Evolutionary conservation across 2,113 vertebrate species (phyloP).

Genomic region (Reinhardtius hippoglossoides): DNA sequence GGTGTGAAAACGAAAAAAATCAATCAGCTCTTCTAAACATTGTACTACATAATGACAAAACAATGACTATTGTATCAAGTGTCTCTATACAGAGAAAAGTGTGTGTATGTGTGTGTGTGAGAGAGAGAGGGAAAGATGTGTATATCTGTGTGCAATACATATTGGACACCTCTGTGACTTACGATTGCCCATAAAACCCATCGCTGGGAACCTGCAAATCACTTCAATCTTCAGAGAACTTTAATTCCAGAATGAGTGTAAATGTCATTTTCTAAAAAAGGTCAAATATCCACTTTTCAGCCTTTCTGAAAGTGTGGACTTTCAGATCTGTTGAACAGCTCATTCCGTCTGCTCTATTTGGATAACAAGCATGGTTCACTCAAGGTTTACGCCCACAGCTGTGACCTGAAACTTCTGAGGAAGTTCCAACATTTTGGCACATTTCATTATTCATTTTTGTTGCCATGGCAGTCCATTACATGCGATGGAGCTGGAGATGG

Average conservation of each 20-base stretch:
- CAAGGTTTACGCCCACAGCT: background rate
- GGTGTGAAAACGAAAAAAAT: slow-evolving; percentile 47
- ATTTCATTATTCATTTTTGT: background rate
- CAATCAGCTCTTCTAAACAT: slow-evolving; percentile 45
- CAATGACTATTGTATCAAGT: slow-evolving; percentile 24
- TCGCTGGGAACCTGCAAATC: too few relatives aligned
- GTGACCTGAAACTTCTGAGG: background rate
- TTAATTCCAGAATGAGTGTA: too few relatives aligned
- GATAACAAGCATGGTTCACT: background rate
- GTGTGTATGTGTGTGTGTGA: too few relatives aligned
- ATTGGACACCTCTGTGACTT: too few relatives aligned
- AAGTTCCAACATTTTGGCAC: background rate
- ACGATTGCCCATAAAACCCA: too few relatives aligned
- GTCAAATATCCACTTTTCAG: too few relatives aligned
- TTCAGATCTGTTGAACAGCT: too few relatives aligned
- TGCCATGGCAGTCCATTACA: background rate
- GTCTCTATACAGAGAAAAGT: slow-evolving; percentile 1
- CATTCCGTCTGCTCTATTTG: background rate
- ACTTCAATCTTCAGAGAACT: too few relatives aligned
- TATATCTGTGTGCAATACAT: too few relatives aligned
- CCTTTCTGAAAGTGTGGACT: too few relatives aligned
- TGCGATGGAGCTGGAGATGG: background rate
- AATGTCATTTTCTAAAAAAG: too few relatives aligned
- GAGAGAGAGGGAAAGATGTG: too few relatives aligned
- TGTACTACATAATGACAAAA: slow-evolving; percentile 39